These are phyloP conservation scores for Psittacara wagleri DNA, from an alignment of 2,113 vertebrate species.

Conservation along the genomic window DNA sequence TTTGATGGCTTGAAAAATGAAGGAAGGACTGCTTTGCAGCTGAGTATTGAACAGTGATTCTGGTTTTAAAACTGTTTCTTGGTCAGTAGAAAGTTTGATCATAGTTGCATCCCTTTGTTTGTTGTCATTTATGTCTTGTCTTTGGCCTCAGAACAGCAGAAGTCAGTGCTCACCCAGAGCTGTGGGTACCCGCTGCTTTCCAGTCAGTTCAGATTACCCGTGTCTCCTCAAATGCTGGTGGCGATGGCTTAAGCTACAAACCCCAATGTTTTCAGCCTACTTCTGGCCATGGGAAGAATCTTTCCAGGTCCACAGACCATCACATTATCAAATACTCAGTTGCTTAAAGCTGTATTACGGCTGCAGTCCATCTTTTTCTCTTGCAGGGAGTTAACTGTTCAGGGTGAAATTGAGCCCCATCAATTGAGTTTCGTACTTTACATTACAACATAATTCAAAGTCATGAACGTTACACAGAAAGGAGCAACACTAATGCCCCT, in stretches of 20 bases:
- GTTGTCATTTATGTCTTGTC: background rate
- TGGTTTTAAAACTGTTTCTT: background rate
- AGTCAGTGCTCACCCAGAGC: background rate
- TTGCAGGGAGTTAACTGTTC: background rate
- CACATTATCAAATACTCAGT: background rate
- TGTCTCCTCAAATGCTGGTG: background rate
- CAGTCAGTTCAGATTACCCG: background rate
- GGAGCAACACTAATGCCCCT: background rate
- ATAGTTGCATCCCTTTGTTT: background rate
- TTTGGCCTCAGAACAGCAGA: background rate
- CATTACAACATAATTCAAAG: background rate
- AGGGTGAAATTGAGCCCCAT: background rate
- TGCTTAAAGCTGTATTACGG: background rate
- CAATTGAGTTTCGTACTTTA: background rate
- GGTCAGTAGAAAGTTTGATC: background rate
- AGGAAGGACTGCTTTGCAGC: background rate
- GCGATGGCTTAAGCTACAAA: background rate
- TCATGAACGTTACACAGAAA: background rate
- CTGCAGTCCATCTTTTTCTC: background rate
- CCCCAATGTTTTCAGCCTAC: background rate
- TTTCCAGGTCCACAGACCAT: background rate
- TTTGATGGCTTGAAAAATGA: background rate
- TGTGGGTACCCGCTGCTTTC: background rate
- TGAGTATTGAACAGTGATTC: background rate
- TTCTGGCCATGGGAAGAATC: background rate